Conservation (phyloP, 2,113 vertebrate species). For the Psittacus erithacus region DNA sequence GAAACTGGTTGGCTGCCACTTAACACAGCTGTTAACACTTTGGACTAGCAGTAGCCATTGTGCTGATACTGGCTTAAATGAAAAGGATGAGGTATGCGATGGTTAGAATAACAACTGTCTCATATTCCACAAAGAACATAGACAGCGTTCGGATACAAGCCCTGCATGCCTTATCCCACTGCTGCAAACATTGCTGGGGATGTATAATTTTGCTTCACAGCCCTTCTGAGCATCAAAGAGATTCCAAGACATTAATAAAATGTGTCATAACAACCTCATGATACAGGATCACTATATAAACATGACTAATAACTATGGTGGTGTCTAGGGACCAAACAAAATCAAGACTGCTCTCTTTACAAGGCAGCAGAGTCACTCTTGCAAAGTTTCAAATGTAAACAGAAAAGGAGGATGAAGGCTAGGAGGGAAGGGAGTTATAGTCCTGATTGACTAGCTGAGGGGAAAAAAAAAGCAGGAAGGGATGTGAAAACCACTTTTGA, state of each 20-base stretch:
- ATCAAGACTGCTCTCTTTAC: background rate
- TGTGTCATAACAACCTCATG: background rate
- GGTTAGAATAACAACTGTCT: conserved; percentile 31
- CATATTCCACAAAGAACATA: background rate
- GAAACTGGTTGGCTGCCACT: conserved; percentile 58
- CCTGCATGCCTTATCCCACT: background rate
- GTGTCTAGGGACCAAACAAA: background rate
- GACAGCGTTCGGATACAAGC: background rate
- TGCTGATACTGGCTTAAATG: conserved; percentile 19
- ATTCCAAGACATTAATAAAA: background rate
- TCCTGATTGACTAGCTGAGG: background rate
- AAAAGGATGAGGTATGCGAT: background rate
- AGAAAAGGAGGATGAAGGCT: background rate
- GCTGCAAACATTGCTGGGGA: background rate
- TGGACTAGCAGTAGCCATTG: conserved; percentile 53
- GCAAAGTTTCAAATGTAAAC: background rate
- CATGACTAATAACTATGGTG: background rate
- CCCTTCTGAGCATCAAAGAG: background rate
- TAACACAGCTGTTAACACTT: conserved; percentile 54
- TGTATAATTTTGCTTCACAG: background rate
- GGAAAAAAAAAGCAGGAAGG: background rate
- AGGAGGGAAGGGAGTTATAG: background rate
- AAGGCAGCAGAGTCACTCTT: background rate
- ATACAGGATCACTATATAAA: background rate
- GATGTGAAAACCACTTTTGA: background rate